Conservation (phyloP, 2,113 vertebrate genomes). For the Chauna torquata region DNA sequence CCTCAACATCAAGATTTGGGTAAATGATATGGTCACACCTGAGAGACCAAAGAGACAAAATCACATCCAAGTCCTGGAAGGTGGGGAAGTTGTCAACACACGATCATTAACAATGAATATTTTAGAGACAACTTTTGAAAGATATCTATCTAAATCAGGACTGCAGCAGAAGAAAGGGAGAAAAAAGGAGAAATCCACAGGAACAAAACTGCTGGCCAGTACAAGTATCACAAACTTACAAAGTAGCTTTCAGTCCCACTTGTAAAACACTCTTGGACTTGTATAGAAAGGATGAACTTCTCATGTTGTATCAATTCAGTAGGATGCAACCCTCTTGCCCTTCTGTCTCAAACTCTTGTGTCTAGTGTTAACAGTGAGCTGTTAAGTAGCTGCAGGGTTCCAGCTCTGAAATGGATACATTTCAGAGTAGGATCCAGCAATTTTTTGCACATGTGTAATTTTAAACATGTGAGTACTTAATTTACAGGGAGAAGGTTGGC, state of each 20-base stretch:
- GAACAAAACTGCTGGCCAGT: not conserved
- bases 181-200: not conserved
- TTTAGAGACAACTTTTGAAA: not conserved
- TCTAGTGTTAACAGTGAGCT: not conserved
- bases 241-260: not conserved
- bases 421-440: slow-evolving; percentile 10
- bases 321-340: not conserved
- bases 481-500: not conserved
- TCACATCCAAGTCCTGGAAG: not conserved
- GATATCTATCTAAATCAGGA: not conserved
- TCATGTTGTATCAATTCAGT: accelerated
- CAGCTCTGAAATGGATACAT: not conserved
- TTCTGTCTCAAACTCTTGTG: not conserved
- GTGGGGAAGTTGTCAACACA: not conserved
- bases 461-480: not conserved
- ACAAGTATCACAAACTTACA: not conserved
- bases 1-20: not conserved
- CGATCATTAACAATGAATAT: not conserved
- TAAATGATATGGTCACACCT: not conserved
- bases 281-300: not conserved
- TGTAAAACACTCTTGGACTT: not conserved
- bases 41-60: not conserved
- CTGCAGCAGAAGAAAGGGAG: not conserved
- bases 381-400: slow-evolving; percentile 19
- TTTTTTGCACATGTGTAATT: not conserved